Base-by-base conservation (phyloP, 1,140 invertebrate species). In the Drosophila teissieri region DNA sequence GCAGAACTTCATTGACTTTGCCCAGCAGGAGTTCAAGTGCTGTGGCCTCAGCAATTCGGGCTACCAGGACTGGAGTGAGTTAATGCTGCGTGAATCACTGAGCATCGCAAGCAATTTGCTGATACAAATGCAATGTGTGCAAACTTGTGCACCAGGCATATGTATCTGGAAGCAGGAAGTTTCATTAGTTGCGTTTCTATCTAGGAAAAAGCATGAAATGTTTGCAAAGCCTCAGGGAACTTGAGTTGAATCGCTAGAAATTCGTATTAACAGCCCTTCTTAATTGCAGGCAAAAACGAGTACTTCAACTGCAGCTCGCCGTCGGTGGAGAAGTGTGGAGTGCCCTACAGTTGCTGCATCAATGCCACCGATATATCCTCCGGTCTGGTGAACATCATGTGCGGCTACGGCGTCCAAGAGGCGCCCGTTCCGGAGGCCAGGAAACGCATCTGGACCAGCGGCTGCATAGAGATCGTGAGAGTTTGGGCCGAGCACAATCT, bases 301-400 rank as follows among this genome's bases (percentile, higher is more conserved):
- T 99, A 99, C 93, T 99, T 98, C 91, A 98, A 98, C 92, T 98
- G 97, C 82, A 95, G 95, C 24, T 96, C 96, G 17, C 96, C 96
- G 14, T 96, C 96, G 46, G 96, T 96, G 36, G 97, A 98, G 92
- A 94, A 95, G 61, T 98, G 98, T 90, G 97, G 97, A 3, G 98
- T 98, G 11, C 98, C 98, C 60, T 98, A 96, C 92, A 98, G 97
- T 4, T 98, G 98, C 93, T 98, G 98, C 92, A 97, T 97, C 55
- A 97, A 98, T 93, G 95, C 96, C 31, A 97, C 96, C 12, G 96
- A 97, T 88, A 97, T 97, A 78, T 96, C 96, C 63, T 97, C 96
- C 75, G 96, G 96, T 14, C 93, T 98, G 42, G 95, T 97, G 11
- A 98, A 98, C 90, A 97, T 97, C 73, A 98, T 98, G 97, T 98